phyloP scores from a whole-genome alignment of 2,113 vertebrate genomes.

The Lynx canadensis region DNA sequence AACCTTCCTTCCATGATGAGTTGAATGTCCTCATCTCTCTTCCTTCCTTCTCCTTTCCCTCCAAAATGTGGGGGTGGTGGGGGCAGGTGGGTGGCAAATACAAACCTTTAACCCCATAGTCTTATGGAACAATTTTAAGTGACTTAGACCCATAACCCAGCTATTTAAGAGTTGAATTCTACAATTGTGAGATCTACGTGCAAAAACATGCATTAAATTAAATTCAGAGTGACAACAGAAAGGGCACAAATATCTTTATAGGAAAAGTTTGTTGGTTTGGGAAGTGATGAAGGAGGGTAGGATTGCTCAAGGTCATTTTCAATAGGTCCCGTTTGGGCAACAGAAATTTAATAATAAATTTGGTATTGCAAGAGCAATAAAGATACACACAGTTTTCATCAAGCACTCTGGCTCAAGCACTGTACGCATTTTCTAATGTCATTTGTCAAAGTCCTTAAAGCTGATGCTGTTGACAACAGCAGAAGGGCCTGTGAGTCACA shows the following conservation, averaged over 20 bases:
- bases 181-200: background rate
- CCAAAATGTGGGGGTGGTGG: background rate
- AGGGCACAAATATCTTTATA: conserved; percentile 45
- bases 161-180: background rate
- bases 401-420: background rate
- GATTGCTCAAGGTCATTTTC: conserved; percentile 49
- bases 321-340: background rate
- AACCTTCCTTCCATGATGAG: background rate
- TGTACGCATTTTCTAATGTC: background rate
- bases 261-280: background rate
- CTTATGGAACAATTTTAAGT: background rate
- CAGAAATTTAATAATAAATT: conserved; percentile 39
- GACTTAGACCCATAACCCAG: background rate
- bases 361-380: background rate
- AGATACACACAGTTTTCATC: conserved; percentile 32
- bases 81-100: background rate
- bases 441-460: conserved; percentile 41
- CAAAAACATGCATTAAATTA: conserved; percentile 43
- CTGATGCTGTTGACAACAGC: background rate
- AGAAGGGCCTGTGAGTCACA: background rate
- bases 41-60: background rate
- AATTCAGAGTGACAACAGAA: conserved; percentile 56
- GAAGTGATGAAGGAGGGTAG: background rate
- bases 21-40: background rate
- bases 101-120: background rate